These are phyloP conservation scores for Microplitis manilae DNA, from an alignment of 2,888 invertebrate genomes.

Conservation along the genomic window DNA sequence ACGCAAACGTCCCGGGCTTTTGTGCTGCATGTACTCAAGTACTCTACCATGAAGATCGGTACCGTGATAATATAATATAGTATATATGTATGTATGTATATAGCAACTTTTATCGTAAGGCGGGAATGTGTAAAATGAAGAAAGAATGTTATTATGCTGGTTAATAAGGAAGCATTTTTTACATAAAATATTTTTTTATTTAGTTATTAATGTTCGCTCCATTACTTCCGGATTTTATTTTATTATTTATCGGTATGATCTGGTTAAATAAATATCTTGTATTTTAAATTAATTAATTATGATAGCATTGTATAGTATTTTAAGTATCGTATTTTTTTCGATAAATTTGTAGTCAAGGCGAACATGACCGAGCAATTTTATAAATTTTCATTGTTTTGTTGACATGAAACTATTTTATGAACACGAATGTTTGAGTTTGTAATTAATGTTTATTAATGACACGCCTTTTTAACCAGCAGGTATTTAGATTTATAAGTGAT, in stretches of 20 bases:
- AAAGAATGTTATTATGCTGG: constrained; percentile 9
- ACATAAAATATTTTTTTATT: not conserved
- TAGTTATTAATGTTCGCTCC: not conserved
- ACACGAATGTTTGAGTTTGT: constrained; percentile 42
- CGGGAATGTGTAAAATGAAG: constrained; percentile 17
- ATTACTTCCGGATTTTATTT: not conserved
- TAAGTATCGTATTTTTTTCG: not conserved
- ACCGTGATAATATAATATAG: not conserved
- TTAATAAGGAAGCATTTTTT: constrained; percentile 1
- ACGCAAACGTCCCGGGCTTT: not conserved
- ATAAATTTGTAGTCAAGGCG: not conserved
- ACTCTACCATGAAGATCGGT: constrained; percentile 20
- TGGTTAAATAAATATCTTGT: not conserved
- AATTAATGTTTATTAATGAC: constrained; percentile 30
- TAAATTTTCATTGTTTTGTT: constrained; percentile 14
- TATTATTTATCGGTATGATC: not conserved
- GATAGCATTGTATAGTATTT: not conserved
- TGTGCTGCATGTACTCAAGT: constrained; percentile 6
- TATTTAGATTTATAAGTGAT: not conserved
- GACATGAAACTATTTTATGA: not conserved
- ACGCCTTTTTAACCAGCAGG: not conserved
- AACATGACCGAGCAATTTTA: not conserved
- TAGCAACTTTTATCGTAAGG: not conserved
- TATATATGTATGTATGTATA: not conserved
- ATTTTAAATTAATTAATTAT: not conserved